These are phyloP conservation scores for Orientallactaga sibirica DNA, from an alignment of 2,797 vertebrate species.

Conservation along the genomic window DNA sequence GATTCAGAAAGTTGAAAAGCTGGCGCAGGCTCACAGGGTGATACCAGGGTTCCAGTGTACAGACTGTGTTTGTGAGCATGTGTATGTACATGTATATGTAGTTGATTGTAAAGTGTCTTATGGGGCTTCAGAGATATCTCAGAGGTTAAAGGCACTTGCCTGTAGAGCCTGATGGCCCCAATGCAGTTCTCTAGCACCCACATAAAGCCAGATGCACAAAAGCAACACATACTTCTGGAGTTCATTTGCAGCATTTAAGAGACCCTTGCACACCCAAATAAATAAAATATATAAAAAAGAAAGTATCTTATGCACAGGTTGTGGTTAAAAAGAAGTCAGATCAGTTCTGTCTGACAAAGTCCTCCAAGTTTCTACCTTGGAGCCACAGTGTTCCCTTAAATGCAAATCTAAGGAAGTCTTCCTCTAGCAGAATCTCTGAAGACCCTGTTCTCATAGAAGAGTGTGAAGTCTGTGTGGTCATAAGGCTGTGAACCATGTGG, in stretches of 20 bases:
- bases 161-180: no score
- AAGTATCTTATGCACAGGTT: not conserved
- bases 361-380: not conserved
- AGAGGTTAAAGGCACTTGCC: no score
- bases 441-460: not conserved
- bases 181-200: no score
- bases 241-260: no score
- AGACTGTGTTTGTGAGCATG: not conserved
- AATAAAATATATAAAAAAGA: no score
- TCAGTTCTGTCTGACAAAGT: constrained; percentile 7
- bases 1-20: not conserved
- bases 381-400: not conserved
- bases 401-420: not conserved
- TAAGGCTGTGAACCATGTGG: not conserved
- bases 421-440: no score
- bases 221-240: no score
- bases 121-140: no score
- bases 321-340: not conserved
- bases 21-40: not conserved
- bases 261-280: no score
- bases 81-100: rapidly evolving
- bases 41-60: not conserved
- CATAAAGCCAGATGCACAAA: no score
- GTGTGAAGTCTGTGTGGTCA: not conserved
- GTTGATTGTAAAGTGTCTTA: not conserved